Percentiles rank a stretch among this genome's conserved stretches.
These are phyloP conservation scores for Dromococcyx pavoninus DNA, from an alignment of 2,797 vertebrate genomes.

Conservation along the genomic window DNA sequence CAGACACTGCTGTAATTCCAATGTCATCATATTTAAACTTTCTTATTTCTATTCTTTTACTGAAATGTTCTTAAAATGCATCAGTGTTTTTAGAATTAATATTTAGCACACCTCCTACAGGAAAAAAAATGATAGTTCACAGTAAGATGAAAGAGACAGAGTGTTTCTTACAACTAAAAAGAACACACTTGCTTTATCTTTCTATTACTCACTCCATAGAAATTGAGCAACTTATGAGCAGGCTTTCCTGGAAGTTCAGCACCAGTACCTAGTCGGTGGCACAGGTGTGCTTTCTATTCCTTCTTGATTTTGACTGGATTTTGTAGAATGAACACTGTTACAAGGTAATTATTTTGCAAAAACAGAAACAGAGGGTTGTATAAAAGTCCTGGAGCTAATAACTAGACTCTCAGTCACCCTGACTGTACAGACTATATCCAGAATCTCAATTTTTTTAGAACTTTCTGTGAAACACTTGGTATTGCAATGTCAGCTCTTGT, in stretches of 20 bases:
- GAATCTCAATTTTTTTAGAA: not conserved
- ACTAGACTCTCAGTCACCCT: not conserved
- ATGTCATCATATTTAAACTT: not conserved
- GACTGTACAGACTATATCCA: not conserved
- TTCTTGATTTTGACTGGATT: not conserved
- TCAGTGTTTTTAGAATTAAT: not conserved
- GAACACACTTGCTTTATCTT: not conserved
- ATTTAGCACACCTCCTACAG: not conserved
- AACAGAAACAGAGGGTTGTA: not conserved
- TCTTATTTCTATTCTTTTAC: not conserved
- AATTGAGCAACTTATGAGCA: not conserved
- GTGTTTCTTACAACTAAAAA: not conserved
- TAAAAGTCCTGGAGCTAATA: not conserved
- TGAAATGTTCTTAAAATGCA: not conserved
- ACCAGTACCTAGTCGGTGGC: not conserved
- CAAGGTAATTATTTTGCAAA: not conserved
- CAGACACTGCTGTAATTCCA: not conserved
- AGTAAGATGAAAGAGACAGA: not conserved
- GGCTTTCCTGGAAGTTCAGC: not conserved
- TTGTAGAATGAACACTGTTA: not conserved
- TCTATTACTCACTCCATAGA: not conserved
- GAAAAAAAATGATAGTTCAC: not conserved
- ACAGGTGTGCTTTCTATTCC: not conserved
- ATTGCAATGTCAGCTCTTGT: not conserved
- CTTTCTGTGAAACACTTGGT: not conserved